Conservation (phyloP, 1,140 invertebrate species). For the Atta cephalotes region DNA sequence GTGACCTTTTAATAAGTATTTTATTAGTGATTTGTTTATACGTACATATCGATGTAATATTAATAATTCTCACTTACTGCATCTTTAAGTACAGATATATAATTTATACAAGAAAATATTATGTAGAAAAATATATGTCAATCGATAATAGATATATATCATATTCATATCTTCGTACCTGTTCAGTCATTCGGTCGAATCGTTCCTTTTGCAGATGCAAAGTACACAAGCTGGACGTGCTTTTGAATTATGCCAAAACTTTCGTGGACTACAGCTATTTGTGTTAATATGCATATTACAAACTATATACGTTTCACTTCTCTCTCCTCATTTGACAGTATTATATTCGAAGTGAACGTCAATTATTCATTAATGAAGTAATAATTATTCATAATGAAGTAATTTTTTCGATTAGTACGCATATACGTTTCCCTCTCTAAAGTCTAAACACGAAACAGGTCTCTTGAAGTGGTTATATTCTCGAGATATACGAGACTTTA, state of each 20-base stretch:
- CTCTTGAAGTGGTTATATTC: neutral
- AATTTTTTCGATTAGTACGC: constrained; percentile 29
- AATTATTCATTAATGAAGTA: constrained; percentile 45
- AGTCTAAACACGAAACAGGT: neutral
- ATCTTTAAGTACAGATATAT: neutral
- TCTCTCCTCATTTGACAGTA: neutral
- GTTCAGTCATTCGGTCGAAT: neutral
- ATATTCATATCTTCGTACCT: neutral
- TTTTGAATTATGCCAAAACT: constrained; percentile 50
- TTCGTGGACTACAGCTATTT: neutral
- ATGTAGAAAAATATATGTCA: neutral
- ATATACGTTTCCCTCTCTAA: neutral
- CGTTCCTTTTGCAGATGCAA: constrained; percentile 6
- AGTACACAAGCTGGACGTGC: constrained; percentile 29
- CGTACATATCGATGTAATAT: neutral
- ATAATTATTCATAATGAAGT: constrained; percentile 45
- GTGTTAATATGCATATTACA: constrained; percentile 35
- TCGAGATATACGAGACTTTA: neutral
- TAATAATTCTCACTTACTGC: constrained; percentile 10
- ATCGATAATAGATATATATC: neutral
- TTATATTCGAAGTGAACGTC: neutral
- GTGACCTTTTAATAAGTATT: constrained; percentile 20
- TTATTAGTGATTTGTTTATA: neutral
- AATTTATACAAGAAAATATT: neutral
- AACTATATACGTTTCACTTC: constrained; percentile 26